Percentiles rank a stretch among this genome's conserved stretches.
Evolutionary conservation across 2,797 vertebrate genomes (phyloP).

Genomic region (Oreochromis mossambicus): DNA sequence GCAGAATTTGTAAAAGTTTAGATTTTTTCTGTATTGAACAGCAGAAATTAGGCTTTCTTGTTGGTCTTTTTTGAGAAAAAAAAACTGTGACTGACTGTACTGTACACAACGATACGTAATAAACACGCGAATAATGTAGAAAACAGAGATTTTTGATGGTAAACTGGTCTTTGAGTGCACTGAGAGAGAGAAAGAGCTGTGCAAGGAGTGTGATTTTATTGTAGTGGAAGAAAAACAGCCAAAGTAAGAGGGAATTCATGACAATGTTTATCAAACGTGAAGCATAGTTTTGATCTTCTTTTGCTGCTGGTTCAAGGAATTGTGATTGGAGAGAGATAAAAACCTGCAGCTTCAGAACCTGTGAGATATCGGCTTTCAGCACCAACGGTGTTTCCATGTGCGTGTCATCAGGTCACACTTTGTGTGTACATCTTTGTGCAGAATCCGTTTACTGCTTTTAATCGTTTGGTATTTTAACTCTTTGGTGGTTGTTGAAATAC

Average conservation of each 20-base stretch:
- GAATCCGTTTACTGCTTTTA: background rate
- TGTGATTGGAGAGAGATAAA: background rate
- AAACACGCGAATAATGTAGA: background rate
- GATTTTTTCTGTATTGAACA: background rate
- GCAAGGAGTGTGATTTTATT: background rate
- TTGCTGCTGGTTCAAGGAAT: background rate
- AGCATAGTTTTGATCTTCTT: background rate
- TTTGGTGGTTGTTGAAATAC: background rate
- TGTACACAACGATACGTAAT: background rate
- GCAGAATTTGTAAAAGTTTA: background rate
- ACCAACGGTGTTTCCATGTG: background rate
- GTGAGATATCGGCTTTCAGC: background rate
- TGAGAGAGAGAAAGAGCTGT: background rate
- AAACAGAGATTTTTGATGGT: background rate
- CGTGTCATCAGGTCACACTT: fast-evolving
- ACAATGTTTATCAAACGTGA: background rate
- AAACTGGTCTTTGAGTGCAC: background rate
- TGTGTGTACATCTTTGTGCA: background rate
- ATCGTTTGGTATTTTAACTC: background rate
- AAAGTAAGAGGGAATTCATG: background rate
- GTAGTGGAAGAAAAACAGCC: background rate
- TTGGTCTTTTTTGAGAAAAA: background rate
- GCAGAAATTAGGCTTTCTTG: background rate
- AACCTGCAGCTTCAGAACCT: background rate
- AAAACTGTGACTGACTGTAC: background rate